phyloP scores from a whole-genome alignment of 2,113 vertebrate species.

The Colossoma macropomum region DNA sequence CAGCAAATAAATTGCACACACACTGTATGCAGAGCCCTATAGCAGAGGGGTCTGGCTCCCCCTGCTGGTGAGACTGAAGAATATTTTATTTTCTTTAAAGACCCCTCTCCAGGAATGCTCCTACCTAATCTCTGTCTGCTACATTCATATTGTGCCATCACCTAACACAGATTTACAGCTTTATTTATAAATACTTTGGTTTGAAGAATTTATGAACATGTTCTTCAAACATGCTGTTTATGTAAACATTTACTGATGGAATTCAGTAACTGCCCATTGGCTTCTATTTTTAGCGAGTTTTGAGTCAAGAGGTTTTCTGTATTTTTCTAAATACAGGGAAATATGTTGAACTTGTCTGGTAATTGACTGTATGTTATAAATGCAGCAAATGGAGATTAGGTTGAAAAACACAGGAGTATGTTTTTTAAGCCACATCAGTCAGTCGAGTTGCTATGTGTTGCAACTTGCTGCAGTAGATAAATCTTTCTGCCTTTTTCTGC shows the following conservation, averaged over 20 bases:
- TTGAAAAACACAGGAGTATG: not conserved
- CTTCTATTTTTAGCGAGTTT: too few relatives aligned
- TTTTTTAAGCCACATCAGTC: not conserved
- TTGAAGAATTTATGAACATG: too few relatives aligned
- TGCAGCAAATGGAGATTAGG: not conserved
- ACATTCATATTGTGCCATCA: not conserved
- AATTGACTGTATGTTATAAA: not conserved
- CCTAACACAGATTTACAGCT: too few relatives aligned
- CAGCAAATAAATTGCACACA: conserved; percentile 35
- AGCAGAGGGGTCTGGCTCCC: conserved; percentile 66
- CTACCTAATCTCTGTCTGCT: not conserved
- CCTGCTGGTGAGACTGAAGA: conserved; percentile 63
- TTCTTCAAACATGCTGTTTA: too few relatives aligned
- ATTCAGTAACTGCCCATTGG: too few relatives aligned
- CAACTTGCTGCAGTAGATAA: conserved; percentile 22
- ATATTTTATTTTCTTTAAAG: conserved; percentile 28
- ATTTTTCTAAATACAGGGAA: not conserved
- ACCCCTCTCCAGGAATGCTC: not conserved
- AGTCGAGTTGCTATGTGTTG: not conserved
- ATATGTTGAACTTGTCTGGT: not conserved
- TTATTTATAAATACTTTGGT: too few relatives aligned
- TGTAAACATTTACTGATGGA: too few relatives aligned
- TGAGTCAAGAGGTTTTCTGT: not conserved
- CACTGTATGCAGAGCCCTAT: not conserved
- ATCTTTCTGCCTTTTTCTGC: conserved; percentile 40